Evolutionary conservation across 2,797 vertebrate species (phyloP), one percentile per base, ranked within the genome.

Genomic region (Sebastes vulpes): DNA sequence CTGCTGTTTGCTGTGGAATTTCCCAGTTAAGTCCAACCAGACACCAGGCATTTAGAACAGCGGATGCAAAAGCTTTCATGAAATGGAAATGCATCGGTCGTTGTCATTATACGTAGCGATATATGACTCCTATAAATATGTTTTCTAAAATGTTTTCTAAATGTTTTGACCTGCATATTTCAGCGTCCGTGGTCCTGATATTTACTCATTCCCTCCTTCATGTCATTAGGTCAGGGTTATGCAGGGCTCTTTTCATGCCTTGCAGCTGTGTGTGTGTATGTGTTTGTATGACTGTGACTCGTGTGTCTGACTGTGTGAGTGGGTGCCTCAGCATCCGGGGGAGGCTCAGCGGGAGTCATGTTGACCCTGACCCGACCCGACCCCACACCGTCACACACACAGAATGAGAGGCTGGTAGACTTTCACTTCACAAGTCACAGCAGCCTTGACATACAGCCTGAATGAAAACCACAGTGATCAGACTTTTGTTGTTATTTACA

Each of bases 351-450:
- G 2, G 61, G 76, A 69, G 81, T 48, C 20, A 2, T 16, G 63
- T 56, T 82, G 68, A 85, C 32, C 75, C 59, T 72, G 65, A 86
- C 65, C 73, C 72, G 63, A 80, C 42, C 74, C 3, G 5, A 5
- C 6, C 28, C 32, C 25, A 32, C 28, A 11, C 25, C 31, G 16
- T 16, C 11, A 59, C 18, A 38, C 48, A 54, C 50, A 18, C 25
- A 48, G 16, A 63, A 3, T 29, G 10, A 20, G 20, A 31, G 0
- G 53, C 21, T 65, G 28, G 6, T 20, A 54, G 53, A 16, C 26
- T 48, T 64, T 56, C 46, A 29, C 3, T 28, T 57, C 11, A 56
- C 32, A 56, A 20, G 10, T 58, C 26, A 20, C n/a, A 29, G 42
- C 25, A 54, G 57, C 57, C n/a, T 9, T 42, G 20, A 73, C 14